phyloP scores from a whole-genome alignment of 1,140 invertebrate genomes.

The Eriosoma lanigerum region DNA sequence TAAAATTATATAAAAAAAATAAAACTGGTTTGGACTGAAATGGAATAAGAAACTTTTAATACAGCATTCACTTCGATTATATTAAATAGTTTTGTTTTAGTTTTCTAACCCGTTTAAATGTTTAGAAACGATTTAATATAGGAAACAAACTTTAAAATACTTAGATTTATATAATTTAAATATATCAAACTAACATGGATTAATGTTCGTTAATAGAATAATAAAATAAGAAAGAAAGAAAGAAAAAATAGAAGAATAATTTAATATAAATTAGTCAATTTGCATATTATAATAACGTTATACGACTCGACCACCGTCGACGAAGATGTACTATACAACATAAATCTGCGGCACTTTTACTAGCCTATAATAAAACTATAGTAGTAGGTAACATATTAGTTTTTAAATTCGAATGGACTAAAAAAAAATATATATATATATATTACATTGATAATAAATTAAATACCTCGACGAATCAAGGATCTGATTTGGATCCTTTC shows the following conservation, averaged over 20 bases:
- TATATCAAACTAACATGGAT: too few species aligned
- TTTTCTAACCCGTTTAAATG: neutral
- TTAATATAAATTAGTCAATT: slow-evolving; percentile 22
- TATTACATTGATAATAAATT: neutral
- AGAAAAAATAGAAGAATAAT: neutral
- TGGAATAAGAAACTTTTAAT: slow-evolving; percentile 1
- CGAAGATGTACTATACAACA: neutral
- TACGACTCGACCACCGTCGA: slow-evolving; percentile 1
- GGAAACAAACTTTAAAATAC: too few species aligned
- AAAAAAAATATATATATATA: neutral
- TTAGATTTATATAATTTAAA: neutral
- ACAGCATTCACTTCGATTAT: neutral
- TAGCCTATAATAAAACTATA: neutral
- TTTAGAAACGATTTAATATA: too few species aligned
- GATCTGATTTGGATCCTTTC: slow-evolving; percentile 41
- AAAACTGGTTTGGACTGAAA: slow-evolving; percentile 24
- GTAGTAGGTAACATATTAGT: neutral
- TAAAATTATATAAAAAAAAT: neutral
- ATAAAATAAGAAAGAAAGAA: neutral
- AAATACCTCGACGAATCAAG: slow-evolving; percentile 42
- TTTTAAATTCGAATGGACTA: neutral
- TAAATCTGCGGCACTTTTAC: too few species aligned
- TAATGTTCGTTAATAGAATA: neutral
- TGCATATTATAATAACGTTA: neutral
- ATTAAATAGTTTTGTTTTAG: neutral